These are phyloP conservation scores for Thalassaphorura encarpata DNA, from an alignment of 1,140 invertebrate species.

Conservation along the genomic window DNA sequence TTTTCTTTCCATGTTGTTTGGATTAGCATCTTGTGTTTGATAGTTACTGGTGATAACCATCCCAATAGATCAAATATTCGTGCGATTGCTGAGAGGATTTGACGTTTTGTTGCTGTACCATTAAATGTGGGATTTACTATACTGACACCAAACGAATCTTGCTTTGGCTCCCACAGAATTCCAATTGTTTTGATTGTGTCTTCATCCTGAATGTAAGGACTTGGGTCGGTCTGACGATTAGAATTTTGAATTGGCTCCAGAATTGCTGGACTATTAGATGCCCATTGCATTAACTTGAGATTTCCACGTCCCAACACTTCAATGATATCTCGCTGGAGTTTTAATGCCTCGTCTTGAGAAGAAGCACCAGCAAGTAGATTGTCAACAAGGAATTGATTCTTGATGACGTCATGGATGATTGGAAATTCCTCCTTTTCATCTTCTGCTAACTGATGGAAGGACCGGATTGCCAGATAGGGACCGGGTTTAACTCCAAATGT, in stretches of 20 bases:
- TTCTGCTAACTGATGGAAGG: constrained; percentile 30
- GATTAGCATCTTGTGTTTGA: constrained; percentile 23
- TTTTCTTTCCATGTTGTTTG: constrained; percentile 26
- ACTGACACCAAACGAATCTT: constrained; percentile 21
- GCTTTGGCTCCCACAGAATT: constrained; percentile 33
- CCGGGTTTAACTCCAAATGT: constrained; percentile 36
- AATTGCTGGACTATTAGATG: constrained; percentile 30
- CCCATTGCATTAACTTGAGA: constrained; percentile 36
- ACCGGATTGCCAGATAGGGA: constrained; percentile 34
- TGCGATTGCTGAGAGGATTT: constrained; percentile 19
- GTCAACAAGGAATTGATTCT: constrained; percentile 38
- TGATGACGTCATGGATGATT: constrained; percentile 7
- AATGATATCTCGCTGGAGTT: constrained; percentile 31
- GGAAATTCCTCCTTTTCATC: constrained; percentile 20
- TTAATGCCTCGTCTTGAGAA: constrained; percentile 33
- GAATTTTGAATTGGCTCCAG: constrained; percentile 1
- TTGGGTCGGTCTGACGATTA: too few species aligned
- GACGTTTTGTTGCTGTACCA: constrained; percentile 19
- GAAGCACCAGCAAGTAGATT: constrained; percentile 38
- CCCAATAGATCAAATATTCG: constrained; percentile 27
- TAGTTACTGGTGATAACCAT: constrained; percentile 15
- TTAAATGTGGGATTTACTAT: neutral
- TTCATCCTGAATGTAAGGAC: constrained; percentile 13
- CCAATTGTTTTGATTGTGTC: constrained; percentile 33
- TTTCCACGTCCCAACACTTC: too few species aligned